A percentile compares a stretch with the other conserved stretches of the same genome.
phyloP scores from a whole-genome alignment of 2,888 invertebrate genomes.

The Diarsia rubi region DNA sequence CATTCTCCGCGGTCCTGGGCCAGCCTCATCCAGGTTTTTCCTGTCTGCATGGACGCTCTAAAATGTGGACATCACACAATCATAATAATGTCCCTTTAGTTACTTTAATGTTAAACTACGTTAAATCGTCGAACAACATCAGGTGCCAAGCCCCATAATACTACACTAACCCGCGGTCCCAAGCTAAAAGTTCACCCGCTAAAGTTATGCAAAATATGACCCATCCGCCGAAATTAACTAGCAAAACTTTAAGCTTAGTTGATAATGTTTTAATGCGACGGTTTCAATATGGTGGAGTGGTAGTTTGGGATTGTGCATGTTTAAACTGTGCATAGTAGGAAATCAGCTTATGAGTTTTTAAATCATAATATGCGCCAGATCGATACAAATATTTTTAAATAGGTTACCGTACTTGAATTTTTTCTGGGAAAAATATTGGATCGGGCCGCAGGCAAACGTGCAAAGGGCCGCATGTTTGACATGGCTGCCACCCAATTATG shows the following conservation, averaged over 20 bases:
- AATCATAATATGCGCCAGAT: background rate
- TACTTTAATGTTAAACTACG: conserved; percentile 50
- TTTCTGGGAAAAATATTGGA: too few species aligned
- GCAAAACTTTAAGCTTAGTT: conserved; percentile 59
- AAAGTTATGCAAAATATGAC: conserved; percentile 73
- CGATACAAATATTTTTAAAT: too few species aligned
- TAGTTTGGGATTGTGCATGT: conserved; percentile 15
- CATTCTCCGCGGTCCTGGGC: too few species aligned
- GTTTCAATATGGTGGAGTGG: conserved; percentile 47
- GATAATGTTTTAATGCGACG: conserved; percentile 62
- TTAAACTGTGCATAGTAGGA: background rate
- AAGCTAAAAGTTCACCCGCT: conserved; percentile 64
- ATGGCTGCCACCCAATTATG: too few species aligned
- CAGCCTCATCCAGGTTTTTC: too few species aligned
- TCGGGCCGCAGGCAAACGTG: too few species aligned
- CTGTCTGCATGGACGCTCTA: background rate
- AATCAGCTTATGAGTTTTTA: background rate
- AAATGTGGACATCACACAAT: conserved; percentile 10
- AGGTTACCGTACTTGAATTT: too few species aligned
- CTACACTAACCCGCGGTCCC: conserved; percentile 57
- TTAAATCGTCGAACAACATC: conserved; percentile 49
- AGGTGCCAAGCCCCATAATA: conserved; percentile 56
- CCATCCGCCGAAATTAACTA: conserved; percentile 64
- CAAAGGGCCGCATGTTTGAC: too few species aligned
- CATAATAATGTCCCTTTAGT: conserved; percentile 25